Percentiles rank a stretch among this genome's conserved stretches.
phyloP scores from a whole-genome alignment of 2,113 vertebrate genomes.

The Ciconia maguari region DNA sequence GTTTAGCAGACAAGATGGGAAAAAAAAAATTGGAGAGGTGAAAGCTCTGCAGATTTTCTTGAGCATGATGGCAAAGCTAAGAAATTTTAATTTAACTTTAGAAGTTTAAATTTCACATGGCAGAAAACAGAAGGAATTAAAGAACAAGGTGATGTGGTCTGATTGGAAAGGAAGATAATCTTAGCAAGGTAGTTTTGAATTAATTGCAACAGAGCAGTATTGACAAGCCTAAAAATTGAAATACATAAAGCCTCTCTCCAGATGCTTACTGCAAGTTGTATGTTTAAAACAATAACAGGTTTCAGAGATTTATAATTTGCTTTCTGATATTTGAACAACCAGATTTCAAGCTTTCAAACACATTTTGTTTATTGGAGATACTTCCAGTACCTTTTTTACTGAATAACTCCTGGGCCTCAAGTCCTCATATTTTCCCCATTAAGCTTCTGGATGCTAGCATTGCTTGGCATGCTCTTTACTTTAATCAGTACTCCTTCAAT shows the following conservation, averaged over 20 bases:
- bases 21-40: background rate
- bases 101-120: background rate
- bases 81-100: background rate
- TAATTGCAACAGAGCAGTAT: background rate
- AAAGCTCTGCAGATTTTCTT: background rate
- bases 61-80: background rate
- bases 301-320: background rate
- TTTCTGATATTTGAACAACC: background rate
- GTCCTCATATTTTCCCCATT: background rate
- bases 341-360: background rate
- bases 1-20: background rate
- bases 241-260: background rate
- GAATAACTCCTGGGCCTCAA: background rate
- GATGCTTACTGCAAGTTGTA: background rate
- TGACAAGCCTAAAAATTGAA: background rate
- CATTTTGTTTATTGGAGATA: background rate
- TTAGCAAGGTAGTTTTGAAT: background rate
- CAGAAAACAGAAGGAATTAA: background rate
- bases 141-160: background rate
- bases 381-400: background rate
- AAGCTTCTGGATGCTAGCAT: background rate
- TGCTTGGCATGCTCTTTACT: background rate
- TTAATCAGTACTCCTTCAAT: background rate
- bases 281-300: background rate
- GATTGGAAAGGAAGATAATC: background rate